A percentile compares a stretch with the other conserved stretches of the same genome.
Evolutionary conservation across 2,888 invertebrate species (phyloP).

Genomic region (Sarcophaga variegata): DNA sequence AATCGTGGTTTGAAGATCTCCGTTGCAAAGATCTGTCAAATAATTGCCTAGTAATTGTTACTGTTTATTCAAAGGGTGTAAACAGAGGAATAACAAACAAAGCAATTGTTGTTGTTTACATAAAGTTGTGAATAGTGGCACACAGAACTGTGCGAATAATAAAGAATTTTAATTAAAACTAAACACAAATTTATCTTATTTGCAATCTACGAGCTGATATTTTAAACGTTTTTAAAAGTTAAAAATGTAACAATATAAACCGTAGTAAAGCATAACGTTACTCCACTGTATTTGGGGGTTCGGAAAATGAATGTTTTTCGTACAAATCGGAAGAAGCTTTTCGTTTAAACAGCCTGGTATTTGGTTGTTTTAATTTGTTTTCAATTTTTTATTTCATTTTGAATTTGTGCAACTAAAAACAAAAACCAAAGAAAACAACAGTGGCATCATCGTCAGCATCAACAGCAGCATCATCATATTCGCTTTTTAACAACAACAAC

Average conservation of each 20-base stretch:
- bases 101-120: no score
- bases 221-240: no score
- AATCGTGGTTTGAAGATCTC: no score
- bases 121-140: no score
- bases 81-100: no score
- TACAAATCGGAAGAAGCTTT: conserved; percentile 41
- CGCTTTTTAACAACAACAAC: not conserved
- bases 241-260: not conserved
- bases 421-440: conserved; percentile 3
- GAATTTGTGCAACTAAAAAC: conserved; percentile 28
- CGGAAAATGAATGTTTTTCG: conserved; percentile 24
- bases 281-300: conserved; percentile 15
- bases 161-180: no score
- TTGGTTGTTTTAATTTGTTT: conserved; percentile 45
- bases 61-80: no score
- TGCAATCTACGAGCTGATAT: no score
- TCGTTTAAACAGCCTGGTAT: conserved; percentile 48
- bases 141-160: no score
- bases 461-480: not conserved
- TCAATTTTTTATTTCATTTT: not conserved
- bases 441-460: not conserved
- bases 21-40: no score
- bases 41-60: no score
- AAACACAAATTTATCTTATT: no score
- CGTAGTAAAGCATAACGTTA: not conserved